Evolutionary conservation across 2,888 invertebrate genomes (phyloP).

Genomic region (Craniophora ligustri): DNA sequence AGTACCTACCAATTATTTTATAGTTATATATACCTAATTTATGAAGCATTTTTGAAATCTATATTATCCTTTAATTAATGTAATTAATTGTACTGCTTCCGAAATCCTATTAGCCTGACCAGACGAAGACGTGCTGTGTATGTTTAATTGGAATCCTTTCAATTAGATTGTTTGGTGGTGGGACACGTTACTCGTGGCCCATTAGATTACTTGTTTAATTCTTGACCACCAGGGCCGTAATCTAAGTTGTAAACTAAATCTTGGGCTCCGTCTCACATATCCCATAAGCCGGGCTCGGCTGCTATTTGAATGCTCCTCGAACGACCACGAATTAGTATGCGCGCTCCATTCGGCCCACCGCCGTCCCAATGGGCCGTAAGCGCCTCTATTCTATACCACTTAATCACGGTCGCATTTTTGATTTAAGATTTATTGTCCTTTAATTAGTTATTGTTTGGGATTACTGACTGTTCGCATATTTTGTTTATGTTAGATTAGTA

Average conservation of each 20-base stretch:
- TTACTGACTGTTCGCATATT: not conserved
- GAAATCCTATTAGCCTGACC: conserved; percentile 39
- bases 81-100: conserved; percentile 53
- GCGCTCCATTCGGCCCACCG: conserved; percentile 79
- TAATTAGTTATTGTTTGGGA: conserved; percentile 10
- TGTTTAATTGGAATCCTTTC: conserved; percentile 71
- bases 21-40: too few species aligned
- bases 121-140: conserved; percentile 49
- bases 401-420: conserved; percentile 44
- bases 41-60: not conserved
- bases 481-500: not conserved
- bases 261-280: conserved; percentile 86
- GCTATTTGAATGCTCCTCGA: conserved; percentile 83
- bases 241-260: conserved; percentile 88
- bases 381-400: conserved; percentile 72
- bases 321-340: conserved; percentile 87
- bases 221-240: conserved; percentile 85
- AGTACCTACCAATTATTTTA: too few species aligned
- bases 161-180: conserved; percentile 65
- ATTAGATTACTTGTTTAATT: conserved; percentile 85
- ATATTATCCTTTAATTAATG: conserved; percentile 12
- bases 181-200: conserved; percentile 72
- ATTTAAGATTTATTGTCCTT: conserved; percentile 36
- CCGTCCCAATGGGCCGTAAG: conserved; percentile 76
- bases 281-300: conserved; percentile 83